These are phyloP conservation scores for Cnemophilus loriae DNA, from an alignment of 2,113 vertebrate species.

Conservation along the genomic window DNA sequence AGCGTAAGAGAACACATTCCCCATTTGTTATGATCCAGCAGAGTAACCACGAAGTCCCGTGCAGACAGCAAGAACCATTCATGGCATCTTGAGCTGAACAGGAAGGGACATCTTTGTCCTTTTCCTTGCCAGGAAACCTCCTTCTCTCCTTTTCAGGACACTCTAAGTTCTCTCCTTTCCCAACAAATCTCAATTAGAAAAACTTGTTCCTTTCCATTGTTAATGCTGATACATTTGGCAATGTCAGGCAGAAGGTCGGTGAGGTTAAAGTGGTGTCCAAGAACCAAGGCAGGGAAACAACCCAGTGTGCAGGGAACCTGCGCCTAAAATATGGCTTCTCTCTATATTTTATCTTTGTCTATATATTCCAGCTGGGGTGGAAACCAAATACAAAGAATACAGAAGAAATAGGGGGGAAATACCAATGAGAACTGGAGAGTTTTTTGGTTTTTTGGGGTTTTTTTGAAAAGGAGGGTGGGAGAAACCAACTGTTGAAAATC, in stretches of 20 bases:
- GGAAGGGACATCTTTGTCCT: neutral
- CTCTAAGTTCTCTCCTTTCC: neutral
- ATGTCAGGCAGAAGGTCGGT: neutral
- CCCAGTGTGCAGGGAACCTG: neutral
- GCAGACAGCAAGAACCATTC: neutral
- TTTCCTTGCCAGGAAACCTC: neutral
- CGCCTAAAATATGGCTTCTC: neutral
- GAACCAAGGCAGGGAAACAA: neutral
- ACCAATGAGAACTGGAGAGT: rapidly evolving
- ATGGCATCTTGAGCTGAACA: neutral
- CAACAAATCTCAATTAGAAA: neutral
- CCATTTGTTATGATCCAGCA: neutral
- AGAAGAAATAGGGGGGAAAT: neutral
- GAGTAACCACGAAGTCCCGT: neutral
- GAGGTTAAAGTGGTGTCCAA: neutral
- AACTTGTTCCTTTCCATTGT: neutral
- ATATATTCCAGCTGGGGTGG: neutral
- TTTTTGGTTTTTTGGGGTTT: neutral
- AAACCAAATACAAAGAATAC: neutral
- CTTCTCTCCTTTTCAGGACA: neutral
- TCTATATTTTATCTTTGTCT: neutral
- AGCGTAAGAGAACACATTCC: neutral
- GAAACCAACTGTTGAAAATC: neutral
- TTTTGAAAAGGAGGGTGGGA: rapidly evolving
- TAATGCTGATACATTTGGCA: neutral